phyloP scores from a whole-genome alignment of 2,888 invertebrate species.

The Drosophila robusta region DNA sequence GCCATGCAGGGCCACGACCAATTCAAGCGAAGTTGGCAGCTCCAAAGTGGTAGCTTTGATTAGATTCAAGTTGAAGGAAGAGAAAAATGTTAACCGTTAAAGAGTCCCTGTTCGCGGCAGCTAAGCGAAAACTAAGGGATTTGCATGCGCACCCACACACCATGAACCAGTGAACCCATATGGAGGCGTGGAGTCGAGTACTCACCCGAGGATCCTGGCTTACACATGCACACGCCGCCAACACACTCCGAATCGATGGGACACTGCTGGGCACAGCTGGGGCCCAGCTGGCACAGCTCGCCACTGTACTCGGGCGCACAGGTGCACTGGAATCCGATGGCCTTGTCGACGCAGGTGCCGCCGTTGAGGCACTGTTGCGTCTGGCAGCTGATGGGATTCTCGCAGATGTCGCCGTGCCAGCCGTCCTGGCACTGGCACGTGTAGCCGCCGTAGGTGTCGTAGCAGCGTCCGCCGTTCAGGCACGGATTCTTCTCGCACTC shows the following conservation, averaged over 20 bases:
- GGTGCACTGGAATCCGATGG: conserved; percentile 88
- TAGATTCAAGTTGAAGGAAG: conserved; percentile 9
- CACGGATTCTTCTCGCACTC: conserved; percentile 91
- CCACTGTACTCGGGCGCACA: conserved; percentile 88
- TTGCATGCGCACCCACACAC: conserved; percentile 45
- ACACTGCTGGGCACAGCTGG: conserved; percentile 86
- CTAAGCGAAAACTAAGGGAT: conserved; percentile 13
- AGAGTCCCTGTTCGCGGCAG: neutral
- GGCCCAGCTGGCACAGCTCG: conserved; percentile 83
- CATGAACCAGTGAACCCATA: conserved; percentile 36
- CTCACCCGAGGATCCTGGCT: conserved; percentile 85
- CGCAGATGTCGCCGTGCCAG: conserved; percentile 93
- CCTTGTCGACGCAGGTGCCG: conserved; percentile 88
- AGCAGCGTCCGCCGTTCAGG: conserved; percentile 91
- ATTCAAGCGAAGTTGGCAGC: conserved; percentile 56
- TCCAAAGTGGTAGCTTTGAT: conserved; percentile 65
- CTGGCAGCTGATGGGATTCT: conserved; percentile 88
- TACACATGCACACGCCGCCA: conserved; percentile 86
- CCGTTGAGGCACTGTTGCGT: conserved; percentile 91
- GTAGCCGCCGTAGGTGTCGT: conserved; percentile 92
- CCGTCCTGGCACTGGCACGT: conserved; percentile 91
- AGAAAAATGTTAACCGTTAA: conserved; percentile 6
- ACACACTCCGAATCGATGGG: conserved; percentile 89
- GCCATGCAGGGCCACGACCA: conserved; percentile 23
- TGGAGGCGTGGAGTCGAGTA: conserved; percentile 10